Conservation (phyloP, 2,797 vertebrate species). For the Squalus acanthias region DNA sequence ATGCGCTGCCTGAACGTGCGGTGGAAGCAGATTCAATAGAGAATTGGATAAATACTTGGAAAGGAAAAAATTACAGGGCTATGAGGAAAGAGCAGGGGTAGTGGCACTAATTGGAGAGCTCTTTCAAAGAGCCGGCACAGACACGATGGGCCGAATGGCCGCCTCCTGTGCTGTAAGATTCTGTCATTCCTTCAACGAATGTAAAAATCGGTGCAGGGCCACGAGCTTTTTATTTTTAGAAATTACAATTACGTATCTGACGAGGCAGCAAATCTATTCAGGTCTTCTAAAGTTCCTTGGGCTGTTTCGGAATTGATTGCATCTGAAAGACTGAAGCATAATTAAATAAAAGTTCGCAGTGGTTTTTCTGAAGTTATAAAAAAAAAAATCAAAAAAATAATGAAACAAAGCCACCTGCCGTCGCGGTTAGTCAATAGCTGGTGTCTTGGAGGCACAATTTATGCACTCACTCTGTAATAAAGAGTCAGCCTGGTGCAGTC, state of each 20-base stretch:
- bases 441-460: background rate
- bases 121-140: background rate
- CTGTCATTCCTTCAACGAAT: background rate
- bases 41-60: background rate
- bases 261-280: background rate
- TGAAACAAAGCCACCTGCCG: background rate
- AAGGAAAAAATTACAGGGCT: background rate
- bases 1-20: background rate
- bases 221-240: background rate
- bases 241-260: too few relatives aligned
- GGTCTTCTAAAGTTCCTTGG: background rate
- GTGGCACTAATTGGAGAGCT: background rate
- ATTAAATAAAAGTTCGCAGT: background rate
- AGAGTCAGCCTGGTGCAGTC: background rate
- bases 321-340: background rate
- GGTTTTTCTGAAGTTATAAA: background rate
- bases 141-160: background rate
- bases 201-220: background rate
- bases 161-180: background rate
- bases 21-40: background rate
- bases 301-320: background rate
- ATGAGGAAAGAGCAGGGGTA: background rate
- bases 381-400: background rate
- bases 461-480: background rate
- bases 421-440: background rate